Percentiles rank a stretch among this genome's conserved stretches.
Evolutionary conservation across 2,113 vertebrate genomes (phyloP).

Genomic region (Podarcis cretensis): DNA sequence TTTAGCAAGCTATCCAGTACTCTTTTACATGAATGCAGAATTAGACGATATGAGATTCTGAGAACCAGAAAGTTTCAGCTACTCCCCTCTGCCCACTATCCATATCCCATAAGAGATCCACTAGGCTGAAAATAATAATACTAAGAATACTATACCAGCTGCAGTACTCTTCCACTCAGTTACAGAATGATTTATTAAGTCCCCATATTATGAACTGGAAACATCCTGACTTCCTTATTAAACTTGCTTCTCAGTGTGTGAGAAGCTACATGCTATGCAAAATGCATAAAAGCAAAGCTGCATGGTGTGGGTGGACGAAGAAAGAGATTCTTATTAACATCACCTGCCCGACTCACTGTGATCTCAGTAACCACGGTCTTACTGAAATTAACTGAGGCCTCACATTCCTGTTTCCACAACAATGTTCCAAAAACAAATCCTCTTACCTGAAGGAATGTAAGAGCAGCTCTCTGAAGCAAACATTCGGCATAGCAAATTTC

Average conservation of each 20-base stretch:
- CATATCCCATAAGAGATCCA: too few relatives aligned
- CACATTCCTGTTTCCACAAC: background rate
- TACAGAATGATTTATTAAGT: background rate
- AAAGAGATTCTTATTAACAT: background rate
- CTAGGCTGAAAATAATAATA: too few relatives aligned
- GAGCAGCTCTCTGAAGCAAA: conserved; percentile 95
- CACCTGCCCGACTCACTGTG: background rate
- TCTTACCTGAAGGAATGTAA: conserved; percentile 95
- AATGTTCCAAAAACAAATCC: background rate
- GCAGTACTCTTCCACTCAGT: background rate
- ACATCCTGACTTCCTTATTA: background rate
- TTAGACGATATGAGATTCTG: too few relatives aligned
- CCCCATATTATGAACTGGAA: background rate
- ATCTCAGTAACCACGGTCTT: background rate
- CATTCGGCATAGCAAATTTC: conserved; percentile 98
- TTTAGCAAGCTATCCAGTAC: too few relatives aligned
- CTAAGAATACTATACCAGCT: too few relatives aligned
- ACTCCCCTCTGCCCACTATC: too few relatives aligned
- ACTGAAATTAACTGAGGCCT: background rate
- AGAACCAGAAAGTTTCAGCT: too few relatives aligned
- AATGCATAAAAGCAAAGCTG: background rate
- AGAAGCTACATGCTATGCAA: background rate
- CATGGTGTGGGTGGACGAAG: background rate
- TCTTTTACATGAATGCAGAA: too few relatives aligned
- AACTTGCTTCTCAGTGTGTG: background rate